A percentile compares a stretch with the other conserved stretches of the same genome.
phyloP scores from a whole-genome alignment of 2,113 vertebrate genomes.

The Xenopus borealis region DNA sequence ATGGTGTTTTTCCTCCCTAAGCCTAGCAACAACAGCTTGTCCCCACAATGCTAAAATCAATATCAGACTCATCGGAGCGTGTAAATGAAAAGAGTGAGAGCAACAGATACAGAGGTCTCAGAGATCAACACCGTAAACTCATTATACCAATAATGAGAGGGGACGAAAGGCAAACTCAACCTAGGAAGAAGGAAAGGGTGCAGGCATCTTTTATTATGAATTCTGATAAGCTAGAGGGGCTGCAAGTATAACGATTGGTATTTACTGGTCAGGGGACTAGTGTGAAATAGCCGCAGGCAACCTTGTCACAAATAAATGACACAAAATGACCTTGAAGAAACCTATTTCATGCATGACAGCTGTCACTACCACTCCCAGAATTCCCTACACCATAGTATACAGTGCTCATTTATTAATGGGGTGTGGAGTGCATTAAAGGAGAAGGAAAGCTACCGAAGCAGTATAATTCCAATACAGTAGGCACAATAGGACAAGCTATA shows the following conservation, averaged over 20 bases:
- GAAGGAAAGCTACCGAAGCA: too few relatives aligned
- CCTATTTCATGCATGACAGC: neutral
- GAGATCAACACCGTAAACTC: neutral
- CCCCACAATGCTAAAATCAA: slow-evolving; percentile 1
- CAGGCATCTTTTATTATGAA: neutral
- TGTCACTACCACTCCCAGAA: too few relatives aligned
- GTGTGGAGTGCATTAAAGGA: too few relatives aligned
- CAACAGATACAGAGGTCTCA: neutral
- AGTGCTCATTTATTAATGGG: too few relatives aligned
- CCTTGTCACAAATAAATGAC: neutral
- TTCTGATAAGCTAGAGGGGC: neutral
- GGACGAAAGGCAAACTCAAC: neutral
- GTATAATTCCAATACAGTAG: too few relatives aligned
- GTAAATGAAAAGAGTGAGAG: neutral
- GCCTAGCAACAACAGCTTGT: slow-evolving; percentile 14
- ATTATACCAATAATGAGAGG: too few relatives aligned
- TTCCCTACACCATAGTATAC: too few relatives aligned
- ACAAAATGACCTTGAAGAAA: slow-evolving; percentile 29
- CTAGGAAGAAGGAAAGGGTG: neutral
- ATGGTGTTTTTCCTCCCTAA: neutral
- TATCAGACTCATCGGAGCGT: neutral
- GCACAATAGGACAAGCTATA: too few relatives aligned
- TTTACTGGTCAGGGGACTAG: neutral
- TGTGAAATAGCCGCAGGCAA: neutral
- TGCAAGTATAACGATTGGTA: too few relatives aligned